phyloP scores from a whole-genome alignment of 2,888 invertebrate species.

The Watsonalla binaria region DNA sequence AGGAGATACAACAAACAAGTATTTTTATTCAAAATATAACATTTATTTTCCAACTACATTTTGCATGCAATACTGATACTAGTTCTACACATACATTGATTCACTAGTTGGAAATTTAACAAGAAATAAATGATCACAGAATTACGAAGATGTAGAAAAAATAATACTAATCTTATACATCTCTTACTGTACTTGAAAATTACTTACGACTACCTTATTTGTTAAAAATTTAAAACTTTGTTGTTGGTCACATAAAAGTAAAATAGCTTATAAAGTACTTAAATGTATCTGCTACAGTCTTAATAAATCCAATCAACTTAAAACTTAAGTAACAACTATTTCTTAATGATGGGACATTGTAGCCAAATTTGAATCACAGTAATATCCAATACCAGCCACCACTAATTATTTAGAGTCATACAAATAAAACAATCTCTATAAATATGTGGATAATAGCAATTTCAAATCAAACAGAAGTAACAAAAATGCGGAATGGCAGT shows the following conservation, averaged over 20 bases:
- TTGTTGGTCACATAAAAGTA: conserved; percentile 72
- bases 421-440: conserved; percentile 17
- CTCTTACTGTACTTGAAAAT: conserved; percentile 61
- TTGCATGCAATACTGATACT: conserved; percentile 72
- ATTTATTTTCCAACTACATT: conserved; percentile 72
- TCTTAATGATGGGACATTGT: conserved; percentile 24
- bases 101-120: conserved; percentile 64
- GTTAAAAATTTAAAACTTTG: conserved; percentile 52
- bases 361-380: conserved; percentile 19
- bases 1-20: conserved; percentile 13
- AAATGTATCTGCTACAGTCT: conserved; percentile 62
- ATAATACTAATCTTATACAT: conserved; percentile 54
- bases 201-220: conserved; percentile 65
- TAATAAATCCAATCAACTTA: conserved; percentile 40
- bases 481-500: conserved; percentile 67
- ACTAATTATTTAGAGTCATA: conserved; percentile 15
- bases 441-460: conserved; percentile 1
- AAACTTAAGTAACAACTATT: conserved; percentile 30
- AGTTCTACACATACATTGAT: conserved; percentile 59
- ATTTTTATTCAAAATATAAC: conserved; percentile 63
- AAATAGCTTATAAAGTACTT: conserved; percentile 62
- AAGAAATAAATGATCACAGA: conserved; percentile 72
- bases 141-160: conserved; percentile 65
- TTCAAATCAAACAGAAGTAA: conserved; percentile 15
- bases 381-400: conserved; percentile 14